Base-by-base conservation (phyloP, 1,140 invertebrate genomes). In the Euwallacea similis region DNA sequence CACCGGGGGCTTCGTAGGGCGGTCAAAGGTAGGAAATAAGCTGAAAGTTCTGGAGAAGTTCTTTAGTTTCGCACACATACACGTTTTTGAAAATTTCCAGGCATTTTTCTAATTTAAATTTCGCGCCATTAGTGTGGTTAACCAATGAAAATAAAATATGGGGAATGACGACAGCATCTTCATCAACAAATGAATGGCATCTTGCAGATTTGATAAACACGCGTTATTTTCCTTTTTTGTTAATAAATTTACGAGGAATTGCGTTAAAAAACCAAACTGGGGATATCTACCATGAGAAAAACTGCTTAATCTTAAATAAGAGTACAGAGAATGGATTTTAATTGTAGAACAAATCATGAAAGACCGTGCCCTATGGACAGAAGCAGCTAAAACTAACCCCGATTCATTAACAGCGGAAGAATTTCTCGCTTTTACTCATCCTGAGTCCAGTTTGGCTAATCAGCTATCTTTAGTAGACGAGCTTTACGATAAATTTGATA, bases 371-470 rank as follows among this genome's bases (percentile, higher is more conserved):
- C 85, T 89, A 13, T 94, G 92, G 92, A 86, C 87, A 11, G 92
- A 94, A 82, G 90, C 90, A 0, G 91, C 92, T 7, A 84, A 84
- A 69, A 89, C 85, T 33, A 88, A 92, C 79, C 90, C 91, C 0
- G 90, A 92, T 60, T 86, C 85, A 44, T 81, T 94, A 6, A 89
- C 89, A 4, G 83, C 92, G 2, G 89, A 92, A 76, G 93, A 94
- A 80, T 94, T 93, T 81, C 81, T 93, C 43, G 87, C 90, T 7
- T 94, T 94, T 76, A 87, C 90, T 7, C 93, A 94, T 82, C 92
- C 92, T 0, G 93, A 94, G 81, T 92, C 91, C 54, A 92, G 91
- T 78, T 87, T 89, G 72, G 85, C 88, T 2, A 90, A 91, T 66
- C 83, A 93, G 10, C 76, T 92, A 4, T 86, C 88, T 60, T 85